Evolutionary conservation across 2,888 invertebrate genomes (phyloP), one percentile per base, ranked within the genome.

Genomic region (Eupelmus urozonus): DNA sequence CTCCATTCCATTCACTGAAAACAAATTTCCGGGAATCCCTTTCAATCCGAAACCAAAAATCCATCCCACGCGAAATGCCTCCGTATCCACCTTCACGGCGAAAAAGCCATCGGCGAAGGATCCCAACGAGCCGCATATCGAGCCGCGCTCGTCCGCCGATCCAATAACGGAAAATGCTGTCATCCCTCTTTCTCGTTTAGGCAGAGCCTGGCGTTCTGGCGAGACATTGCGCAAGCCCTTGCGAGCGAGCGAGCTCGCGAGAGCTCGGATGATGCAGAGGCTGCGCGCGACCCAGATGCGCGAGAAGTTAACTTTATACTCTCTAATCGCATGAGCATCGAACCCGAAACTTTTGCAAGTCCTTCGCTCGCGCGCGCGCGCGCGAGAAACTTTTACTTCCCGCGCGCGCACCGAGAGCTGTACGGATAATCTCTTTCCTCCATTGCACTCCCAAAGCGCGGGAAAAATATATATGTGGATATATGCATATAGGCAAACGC

Each of bases 241-340:
- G 29, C 53, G n/a, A 49, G 23, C 27, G n/a, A 2, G n/a, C 11
- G 16, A 29, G 45, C 16, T 5, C 20, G 59, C 45, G 60, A 55
- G 27, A n/a, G n/a, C n/a, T n/a, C n/a, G 29, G 62, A 72, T 76
- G 69, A 70, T 57, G 53, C 59, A 70, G 27, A 76, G 69, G 20
- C 34, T 18, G 18, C 42, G 20, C 1, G 20, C 20, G 74, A 74
- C 70, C 70, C 78, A 78, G 78, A 78, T 75, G 71, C 62, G 67
- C 53, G 27, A 69, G 63, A 40, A 62, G 57, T 69, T 76, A 79
- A 79, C 72, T 79, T 69, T 59, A 60, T 67, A 73, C 76, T 69
- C 69, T 79, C 67, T 76, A 79, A 79, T 79, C 73, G 73, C 65
- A 53, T 59, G 60, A 66, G 66, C 66, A 75, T 79, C 73, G 75